These are phyloP conservation scores for Cossypha heuglini DNA, from an alignment of 2,797 vertebrate species.

Conservation along the genomic window DNA sequence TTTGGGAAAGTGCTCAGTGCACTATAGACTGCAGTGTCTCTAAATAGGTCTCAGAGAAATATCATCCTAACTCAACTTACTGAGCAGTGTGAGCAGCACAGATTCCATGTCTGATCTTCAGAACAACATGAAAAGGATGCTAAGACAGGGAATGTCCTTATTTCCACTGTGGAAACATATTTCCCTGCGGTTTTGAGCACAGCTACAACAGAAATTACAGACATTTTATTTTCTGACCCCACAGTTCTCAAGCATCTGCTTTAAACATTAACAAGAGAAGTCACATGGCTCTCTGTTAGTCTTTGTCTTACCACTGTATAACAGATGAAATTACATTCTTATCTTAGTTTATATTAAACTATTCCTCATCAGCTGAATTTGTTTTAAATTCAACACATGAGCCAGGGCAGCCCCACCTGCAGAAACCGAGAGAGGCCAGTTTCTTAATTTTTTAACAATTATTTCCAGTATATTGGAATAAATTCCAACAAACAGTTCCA, in stretches of 20 bases:
- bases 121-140: background rate
- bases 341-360: background rate
- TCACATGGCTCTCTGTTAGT: background rate
- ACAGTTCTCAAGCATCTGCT: background rate
- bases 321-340: background rate
- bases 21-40: background rate
- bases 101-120: background rate
- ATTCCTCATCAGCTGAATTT: background rate
- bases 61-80: background rate
- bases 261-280: background rate
- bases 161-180: background rate
- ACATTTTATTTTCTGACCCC: background rate
- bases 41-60: background rate
- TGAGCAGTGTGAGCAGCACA: background rate
- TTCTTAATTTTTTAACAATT: background rate
- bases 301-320: background rate
- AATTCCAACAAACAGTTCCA: background rate
- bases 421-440: background rate
- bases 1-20: background rate
- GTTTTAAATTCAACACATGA: background rate
- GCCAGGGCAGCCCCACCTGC: background rate
- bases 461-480: background rate
- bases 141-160: background rate
- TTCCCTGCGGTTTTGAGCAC: background rate
- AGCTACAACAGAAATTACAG: background rate